Base-by-base conservation (phyloP, 2,113 vertebrate genomes). In the Dissostichus mawsoni region DNA sequence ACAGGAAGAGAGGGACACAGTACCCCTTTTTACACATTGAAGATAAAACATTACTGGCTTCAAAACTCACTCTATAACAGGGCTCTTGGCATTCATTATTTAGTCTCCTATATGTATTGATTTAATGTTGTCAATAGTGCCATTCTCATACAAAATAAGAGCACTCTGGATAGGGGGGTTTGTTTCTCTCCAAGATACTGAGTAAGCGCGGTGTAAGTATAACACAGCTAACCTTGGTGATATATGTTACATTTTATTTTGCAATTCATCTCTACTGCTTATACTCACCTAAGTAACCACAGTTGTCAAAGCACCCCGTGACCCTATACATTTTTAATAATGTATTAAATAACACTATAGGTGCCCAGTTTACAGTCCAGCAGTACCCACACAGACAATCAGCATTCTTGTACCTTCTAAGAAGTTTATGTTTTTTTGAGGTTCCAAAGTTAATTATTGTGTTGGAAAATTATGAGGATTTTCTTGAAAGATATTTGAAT, bases 11-110 rank as follows among this genome's bases (percentile, higher is more conserved):
- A 69, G 9, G 47, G 64, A 69, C 59, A 69, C 25, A 41, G 47
- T 7, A 45, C n/a, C 56, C 50, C n/a, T 62, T 78, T 78, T 36
- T n/a, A 79, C 33, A 61, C 36, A 47, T 3, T 74, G 23, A 45
- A 36, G 74, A 78, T 84, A n/a, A 80, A 68, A 81, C 25, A 74
- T 69, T 29, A 20, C 44, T 33, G 63, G 50, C 17, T 72, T 36
- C 5, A 8, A 33, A 33, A 70, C 68, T 78, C 61, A 33, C 20
- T 55, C 25, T 45, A 41, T 61, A 53, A 36, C 11, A 58, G 53
- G 20, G 16, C 14, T 1, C 74, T 50, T 33, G 73, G 16, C 81
- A 74, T 47, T 74, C 16, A 70, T 25, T 67, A 52, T 53, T 62
- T 23, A 18, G 17, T 64, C 10, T 47, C 29, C 8, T 12, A 59